Percentiles rank a stretch among this genome's conserved stretches.
phyloP scores from a whole-genome alignment of 2,113 vertebrate species.

The Zosterops pallidus region DNA sequence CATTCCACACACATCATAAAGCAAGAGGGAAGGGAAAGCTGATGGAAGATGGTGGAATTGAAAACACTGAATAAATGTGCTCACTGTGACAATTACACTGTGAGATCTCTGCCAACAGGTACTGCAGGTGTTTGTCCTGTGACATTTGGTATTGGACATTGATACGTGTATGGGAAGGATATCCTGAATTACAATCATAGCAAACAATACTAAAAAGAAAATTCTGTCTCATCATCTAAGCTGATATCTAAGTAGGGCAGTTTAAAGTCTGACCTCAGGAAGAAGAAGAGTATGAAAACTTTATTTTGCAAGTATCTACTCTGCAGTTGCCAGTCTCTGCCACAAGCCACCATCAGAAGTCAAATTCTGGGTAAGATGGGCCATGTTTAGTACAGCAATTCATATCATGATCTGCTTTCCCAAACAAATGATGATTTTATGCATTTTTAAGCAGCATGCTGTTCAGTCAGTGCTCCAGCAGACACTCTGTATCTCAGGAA shows the following conservation, averaged over 20 bases:
- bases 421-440: conserved; percentile 12
- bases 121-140: not conserved
- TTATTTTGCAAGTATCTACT: not conserved
- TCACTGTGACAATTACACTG: not conserved
- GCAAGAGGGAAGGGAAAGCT: not conserved
- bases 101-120: not conserved
- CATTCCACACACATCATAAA: conserved; percentile 15
- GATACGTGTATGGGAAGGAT: not conserved
- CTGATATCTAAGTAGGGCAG: not conserved
- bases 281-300: not conserved
- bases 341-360: not conserved
- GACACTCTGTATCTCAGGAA: not conserved
- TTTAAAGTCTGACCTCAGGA: not conserved
- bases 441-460: conserved; percentile 25
- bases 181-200: not conserved
- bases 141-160: not conserved
- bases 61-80: not conserved
- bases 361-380: not conserved
- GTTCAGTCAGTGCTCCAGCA: not conserved
- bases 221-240: not conserved
- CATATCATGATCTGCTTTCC: not conserved
- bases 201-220: not conserved
- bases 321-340: not conserved
- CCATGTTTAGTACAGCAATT: not conserved
- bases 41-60: not conserved